A percentile compares a stretch with the other conserved stretches of the same genome.
These are phyloP conservation scores for Bubo bubo DNA, from an alignment of 2,113 vertebrate genomes.

Conservation along the genomic window DNA sequence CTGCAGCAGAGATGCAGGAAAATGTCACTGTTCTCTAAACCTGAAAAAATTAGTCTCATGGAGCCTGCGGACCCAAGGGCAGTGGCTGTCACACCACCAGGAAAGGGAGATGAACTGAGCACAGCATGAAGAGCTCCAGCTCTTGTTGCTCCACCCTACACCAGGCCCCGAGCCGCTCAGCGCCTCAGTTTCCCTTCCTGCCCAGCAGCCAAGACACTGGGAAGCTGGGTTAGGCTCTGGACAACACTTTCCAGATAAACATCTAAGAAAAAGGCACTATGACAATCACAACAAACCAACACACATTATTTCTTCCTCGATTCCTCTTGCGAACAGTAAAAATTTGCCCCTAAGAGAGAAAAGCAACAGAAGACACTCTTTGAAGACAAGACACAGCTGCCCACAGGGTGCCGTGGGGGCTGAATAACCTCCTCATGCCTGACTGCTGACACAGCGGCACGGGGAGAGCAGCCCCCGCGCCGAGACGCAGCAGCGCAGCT, in stretches of 20 bases:
- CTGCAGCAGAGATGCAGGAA: background rate
- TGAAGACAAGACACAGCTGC: background rate
- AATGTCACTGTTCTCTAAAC: accelerated
- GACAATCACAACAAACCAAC: background rate
- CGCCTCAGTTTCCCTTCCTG: background rate
- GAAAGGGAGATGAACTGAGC: accelerated
- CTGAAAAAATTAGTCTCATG: accelerated
- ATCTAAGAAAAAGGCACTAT: accelerated
- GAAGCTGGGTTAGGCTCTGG: accelerated
- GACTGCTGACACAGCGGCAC: background rate
- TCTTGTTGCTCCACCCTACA: background rate
- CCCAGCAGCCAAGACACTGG: background rate
- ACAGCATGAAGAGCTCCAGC: background rate
- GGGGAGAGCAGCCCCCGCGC: background rate
- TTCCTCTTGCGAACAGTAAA: background rate
- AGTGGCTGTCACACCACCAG: accelerated
- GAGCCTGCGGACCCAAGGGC: background rate
- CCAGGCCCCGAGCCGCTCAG: accelerated
- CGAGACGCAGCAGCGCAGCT: background rate
- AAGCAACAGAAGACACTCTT: background rate
- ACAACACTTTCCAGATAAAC: accelerated
- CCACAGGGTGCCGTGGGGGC: background rate
- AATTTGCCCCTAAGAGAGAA: background rate
- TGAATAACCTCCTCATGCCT: background rate
- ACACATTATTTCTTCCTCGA: accelerated